A percentile compares a stretch with the other conserved stretches of the same genome.
These are phyloP conservation scores for Drosophila meridiana DNA, from an alignment of 2,888 invertebrate species.

Conservation along the genomic window DNA sequence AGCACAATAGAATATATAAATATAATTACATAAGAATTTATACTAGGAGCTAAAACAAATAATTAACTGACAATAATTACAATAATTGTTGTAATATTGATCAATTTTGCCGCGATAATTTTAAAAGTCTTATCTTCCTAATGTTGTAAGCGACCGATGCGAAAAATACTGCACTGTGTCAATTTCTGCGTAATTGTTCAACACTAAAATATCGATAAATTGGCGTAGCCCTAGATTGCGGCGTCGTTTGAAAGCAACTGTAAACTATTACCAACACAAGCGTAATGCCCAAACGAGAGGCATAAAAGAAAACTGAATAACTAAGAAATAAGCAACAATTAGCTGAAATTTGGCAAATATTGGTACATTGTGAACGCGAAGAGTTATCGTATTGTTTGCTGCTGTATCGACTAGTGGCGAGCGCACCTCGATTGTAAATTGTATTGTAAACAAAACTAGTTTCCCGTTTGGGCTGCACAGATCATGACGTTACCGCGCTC, in stretches of 20 bases:
- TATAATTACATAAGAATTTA: not conserved
- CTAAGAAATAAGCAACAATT: constrained; percentile 27
- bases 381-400: constrained; percentile 2
- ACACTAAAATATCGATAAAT: constrained; percentile 47
- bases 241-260: constrained; percentile 78
- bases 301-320: constrained; percentile 51
- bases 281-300: constrained; percentile 33
- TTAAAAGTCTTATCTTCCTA: not conserved
- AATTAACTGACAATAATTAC: too few species aligned
- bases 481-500: constrained; percentile 82
- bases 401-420: constrained; percentile 14
- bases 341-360: constrained; percentile 14
- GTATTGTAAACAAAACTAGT: constrained; percentile 8
- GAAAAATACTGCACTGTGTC: constrained; percentile 1
- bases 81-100: not conserved
- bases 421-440: not conserved
- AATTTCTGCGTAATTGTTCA: constrained; percentile 20
- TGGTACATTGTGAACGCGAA: not conserved
- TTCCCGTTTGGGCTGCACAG: constrained; percentile 7
- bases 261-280: constrained; percentile 74
- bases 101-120: not conserved
- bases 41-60: not conserved
- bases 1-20: too few species aligned
- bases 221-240: constrained; percentile 61
- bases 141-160: not conserved